A percentile compares a stretch with the other conserved stretches of the same genome.
Conservation (phyloP, 1,140 invertebrate genomes). For the Propsilocerus akamusi region DNA sequence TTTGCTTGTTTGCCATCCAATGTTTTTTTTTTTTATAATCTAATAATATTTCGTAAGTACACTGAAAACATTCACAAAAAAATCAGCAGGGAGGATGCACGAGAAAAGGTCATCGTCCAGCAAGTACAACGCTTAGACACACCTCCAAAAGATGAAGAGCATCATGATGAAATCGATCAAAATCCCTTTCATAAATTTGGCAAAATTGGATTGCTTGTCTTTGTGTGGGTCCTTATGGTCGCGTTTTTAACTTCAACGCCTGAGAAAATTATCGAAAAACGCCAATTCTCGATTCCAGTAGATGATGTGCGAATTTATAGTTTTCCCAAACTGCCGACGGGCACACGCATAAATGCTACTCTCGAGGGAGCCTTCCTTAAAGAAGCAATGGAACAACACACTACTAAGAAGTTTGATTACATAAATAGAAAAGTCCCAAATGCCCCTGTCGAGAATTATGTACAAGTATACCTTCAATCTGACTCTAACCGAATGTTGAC, state of each 20-base stretch:
- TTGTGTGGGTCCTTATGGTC: not conserved
- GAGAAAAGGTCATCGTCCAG: not conserved
- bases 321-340: not conserved
- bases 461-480: constrained; percentile 9
- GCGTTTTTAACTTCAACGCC: not conserved
- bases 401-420: not conserved
- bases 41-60: no score
- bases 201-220: not conserved
- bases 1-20: no score
- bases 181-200: constrained; percentile 2
- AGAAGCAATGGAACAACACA: not conserved
- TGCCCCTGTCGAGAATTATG: constrained; percentile 20
- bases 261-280: not conserved
- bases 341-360: not conserved
- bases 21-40: no score
- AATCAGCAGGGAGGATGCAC: not conserved
- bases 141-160: not conserved
- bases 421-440: not conserved
- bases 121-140: not conserved
- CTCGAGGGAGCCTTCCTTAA: not conserved
- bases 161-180: not conserved
- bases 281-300: not conserved
- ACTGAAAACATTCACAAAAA: not conserved
- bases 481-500: not conserved
- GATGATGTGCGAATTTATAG: not conserved